A percentile compares a stretch with the other conserved stretches of the same genome.
phyloP scores from a whole-genome alignment of 2,888 invertebrate species.

The Lamellibrachia columna region DNA sequence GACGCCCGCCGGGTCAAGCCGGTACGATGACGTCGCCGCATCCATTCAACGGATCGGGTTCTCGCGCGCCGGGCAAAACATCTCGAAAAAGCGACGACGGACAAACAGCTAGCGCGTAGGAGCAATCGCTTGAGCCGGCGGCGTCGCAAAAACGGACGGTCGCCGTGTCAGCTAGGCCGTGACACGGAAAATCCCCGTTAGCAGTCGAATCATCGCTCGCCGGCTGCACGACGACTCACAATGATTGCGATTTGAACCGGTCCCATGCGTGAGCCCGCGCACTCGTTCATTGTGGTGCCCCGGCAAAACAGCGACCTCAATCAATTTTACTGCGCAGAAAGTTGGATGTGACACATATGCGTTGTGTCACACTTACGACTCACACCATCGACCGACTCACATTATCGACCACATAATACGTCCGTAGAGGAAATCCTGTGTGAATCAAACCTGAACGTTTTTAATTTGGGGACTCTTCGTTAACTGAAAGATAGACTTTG shows the following conservation, averaged over 20 bases:
- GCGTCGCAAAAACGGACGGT: not conserved
- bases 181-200: not conserved
- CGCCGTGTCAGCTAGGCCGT: not conserved
- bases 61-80: not conserved
- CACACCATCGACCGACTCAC: not conserved
- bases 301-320: not conserved
- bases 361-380: not conserved
- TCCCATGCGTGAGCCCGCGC: not conserved
- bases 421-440: not conserved
- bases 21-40: not conserved
- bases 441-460: not conserved
- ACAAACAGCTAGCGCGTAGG: not conserved
- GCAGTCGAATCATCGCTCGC: not conserved
- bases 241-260: not conserved
- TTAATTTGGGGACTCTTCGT: not conserved
- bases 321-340: not conserved
- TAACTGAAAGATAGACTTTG: not conserved
- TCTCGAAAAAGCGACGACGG: not conserved
- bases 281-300: not conserved
- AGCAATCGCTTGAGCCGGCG: not conserved
- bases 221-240: not conserved
- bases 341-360: not conserved
- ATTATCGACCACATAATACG: not conserved
- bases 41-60: not conserved
- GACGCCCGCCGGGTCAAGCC: not conserved